Evolutionary conservation across 2,797 vertebrate genomes (phyloP), one percentile per base, ranked within the genome.

Genomic region (Cercopithecus diana): DNA sequence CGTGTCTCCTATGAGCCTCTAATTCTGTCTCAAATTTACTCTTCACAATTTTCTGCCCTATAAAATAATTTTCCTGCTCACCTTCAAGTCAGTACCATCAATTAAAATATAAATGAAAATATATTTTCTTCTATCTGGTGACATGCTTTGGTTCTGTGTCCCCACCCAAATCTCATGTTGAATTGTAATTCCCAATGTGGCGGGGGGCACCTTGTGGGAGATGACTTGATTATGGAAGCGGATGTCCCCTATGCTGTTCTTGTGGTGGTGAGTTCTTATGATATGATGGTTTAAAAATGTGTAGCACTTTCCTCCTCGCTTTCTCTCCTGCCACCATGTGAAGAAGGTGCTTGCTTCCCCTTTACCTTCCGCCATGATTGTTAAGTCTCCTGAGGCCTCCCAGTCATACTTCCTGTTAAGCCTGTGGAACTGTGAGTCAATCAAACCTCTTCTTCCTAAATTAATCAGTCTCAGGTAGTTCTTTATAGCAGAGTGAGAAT

Each of bases 71-170:
- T 70, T 67, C n/a, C 12, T 48, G 48, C 28, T 93, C 26, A 30
- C 17, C 83, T 88, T 93, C 83, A 15, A 76, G 30, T 72, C 45
- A 36, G 43, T 5, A 88, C 88, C 88, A 36, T 76, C 30, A 93
- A 97, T 98, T 93, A 98, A 98, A 98, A 97, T 48, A 48, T 67
- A 98, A 97, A 97, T 87, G 92, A 61, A 95, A 95, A 82, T 0
- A 6, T 33, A 64, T 92, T 77, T 88, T 55, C 61, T 67, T 19
- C 8, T 67, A 17, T n/a, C 77, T 79, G 30, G 61, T 67, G 61
- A 19, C 61, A 67, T 17, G 61, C 30, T 67, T 67, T 67, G 61
- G 14, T 3, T 8, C 61, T 67, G 30, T 67, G 61, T 67, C 61
- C 30, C 61, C 7, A 67, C 1, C 30, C 33, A 17, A n/a, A 67